Evolutionary conservation across 2,888 invertebrate genomes (phyloP).

Genomic region (Glomeris marginata): DNA sequence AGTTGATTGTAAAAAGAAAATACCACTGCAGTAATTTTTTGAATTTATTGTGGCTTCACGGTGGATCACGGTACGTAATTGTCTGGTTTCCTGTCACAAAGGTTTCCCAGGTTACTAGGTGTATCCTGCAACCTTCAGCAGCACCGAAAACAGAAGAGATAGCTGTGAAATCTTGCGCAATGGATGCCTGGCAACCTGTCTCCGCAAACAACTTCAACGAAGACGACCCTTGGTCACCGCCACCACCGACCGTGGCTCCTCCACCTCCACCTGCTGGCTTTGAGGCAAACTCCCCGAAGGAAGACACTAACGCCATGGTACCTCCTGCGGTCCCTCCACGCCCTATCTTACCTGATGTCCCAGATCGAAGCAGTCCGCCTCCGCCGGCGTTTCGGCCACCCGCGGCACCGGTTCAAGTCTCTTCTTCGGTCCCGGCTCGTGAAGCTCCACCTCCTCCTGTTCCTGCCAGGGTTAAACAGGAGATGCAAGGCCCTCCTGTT

Average conservation of each 20-base stretch:
- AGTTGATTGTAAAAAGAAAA: too few relatives aligned
- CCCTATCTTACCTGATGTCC: conserved; percentile 5
- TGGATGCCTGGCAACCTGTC: background rate
- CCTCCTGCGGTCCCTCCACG: conserved; percentile 10
- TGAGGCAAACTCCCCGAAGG: conserved; percentile 11
- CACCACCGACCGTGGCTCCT: conserved; percentile 16
- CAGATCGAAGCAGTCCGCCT: background rate
- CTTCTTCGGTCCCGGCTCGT: conserved; percentile 18
- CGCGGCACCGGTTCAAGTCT: conserved; percentile 10
- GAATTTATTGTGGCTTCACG: too few relatives aligned
- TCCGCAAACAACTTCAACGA: conserved; percentile 2
- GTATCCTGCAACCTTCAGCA: too few relatives aligned
- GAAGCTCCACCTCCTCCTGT: conserved; percentile 31
- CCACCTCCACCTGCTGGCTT: conserved; percentile 13
- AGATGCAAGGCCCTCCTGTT: conserved; percentile 33
- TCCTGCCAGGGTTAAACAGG: conserved; percentile 22
- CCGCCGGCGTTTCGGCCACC: conserved; percentile 8
- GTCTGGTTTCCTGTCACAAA: too few relatives aligned
- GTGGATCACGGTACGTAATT: background rate
- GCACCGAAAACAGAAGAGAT: too few relatives aligned
- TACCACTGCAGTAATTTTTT: too few relatives aligned
- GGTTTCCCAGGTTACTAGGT: too few relatives aligned
- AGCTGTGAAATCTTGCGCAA: background rate
- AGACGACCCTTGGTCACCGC: conserved; percentile 9
- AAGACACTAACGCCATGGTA: conserved; percentile 9